Evolutionary conservation across 2,113 vertebrate species (phyloP).

Genomic region (Diglossa brunneiventris): DNA sequence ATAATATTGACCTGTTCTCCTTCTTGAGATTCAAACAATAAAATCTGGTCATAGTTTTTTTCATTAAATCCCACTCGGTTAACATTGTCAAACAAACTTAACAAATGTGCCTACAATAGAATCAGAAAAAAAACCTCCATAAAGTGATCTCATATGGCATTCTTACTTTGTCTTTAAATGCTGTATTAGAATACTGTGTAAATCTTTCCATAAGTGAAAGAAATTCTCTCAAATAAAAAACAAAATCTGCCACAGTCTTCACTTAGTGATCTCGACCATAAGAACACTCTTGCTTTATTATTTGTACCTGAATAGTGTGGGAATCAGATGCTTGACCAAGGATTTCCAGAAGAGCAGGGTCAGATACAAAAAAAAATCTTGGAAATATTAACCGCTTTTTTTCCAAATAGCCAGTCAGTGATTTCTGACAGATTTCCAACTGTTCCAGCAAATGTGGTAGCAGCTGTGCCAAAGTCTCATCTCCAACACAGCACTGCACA

Average conservation of each 20-base stretch:
- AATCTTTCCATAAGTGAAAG: neutral
- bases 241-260: neutral
- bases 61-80: slow-evolving; percentile 71
- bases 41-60: slow-evolving; percentile 73
- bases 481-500: slow-evolving; percentile 83
- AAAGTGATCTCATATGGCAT: neutral
- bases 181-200: neutral
- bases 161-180: neutral
- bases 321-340: slow-evolving; percentile 83
- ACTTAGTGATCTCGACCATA: neutral
- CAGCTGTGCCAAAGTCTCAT: slow-evolving; percentile 80
- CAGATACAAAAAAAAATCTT: slow-evolving; percentile 83
- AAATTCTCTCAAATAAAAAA: neutral
- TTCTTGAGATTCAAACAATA: slow-evolving; percentile 74
- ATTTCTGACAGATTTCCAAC: slow-evolving; percentile 82
- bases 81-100: slow-evolving; percentile 76
- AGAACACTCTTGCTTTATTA: neutral
- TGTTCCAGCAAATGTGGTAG: slow-evolving; percentile 79
- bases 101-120: slow-evolving; percentile 64
- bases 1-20: slow-evolving; percentile 70
- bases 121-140: neutral
- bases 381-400: slow-evolving; percentile 80
- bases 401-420: slow-evolving; percentile 80
- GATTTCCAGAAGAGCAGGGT: slow-evolving; percentile 81
- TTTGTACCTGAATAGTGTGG: slow-evolving; percentile 81